Conservation (phyloP, 2,113 vertebrate genomes). For the Isurus oxyrinchus region DNA sequence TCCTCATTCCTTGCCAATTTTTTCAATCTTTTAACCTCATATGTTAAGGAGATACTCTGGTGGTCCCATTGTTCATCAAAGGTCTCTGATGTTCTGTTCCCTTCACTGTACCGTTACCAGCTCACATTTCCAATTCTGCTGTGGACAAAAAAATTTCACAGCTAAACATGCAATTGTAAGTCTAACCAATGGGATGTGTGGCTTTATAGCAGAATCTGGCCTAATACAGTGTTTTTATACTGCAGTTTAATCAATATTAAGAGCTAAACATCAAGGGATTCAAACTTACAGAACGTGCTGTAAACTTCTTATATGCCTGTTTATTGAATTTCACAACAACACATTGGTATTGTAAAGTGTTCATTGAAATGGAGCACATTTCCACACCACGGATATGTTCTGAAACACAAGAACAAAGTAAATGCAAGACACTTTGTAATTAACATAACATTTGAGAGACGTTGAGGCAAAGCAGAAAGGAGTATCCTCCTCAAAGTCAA, state of each 20-base stretch:
- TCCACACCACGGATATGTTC: slow-evolving; percentile 68
- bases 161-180: neutral
- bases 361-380: slow-evolving; percentile 57
- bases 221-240: neutral
- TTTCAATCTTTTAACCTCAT: neutral
- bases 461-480: neutral
- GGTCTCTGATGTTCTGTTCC: neutral
- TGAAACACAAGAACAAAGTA: slow-evolving; percentile 49
- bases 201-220: neutral
- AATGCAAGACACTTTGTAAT: neutral
- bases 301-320: slow-evolving; percentile 41
- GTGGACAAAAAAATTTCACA: neutral
- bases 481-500: neutral
- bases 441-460: neutral
- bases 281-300: slow-evolving; percentile 47
- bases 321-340: slow-evolving; percentile 53
- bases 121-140: neutral
- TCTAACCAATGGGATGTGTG: too few relatives aligned
- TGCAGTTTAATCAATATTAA: neutral
- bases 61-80: neutral
- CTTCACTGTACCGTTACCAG: neutral
- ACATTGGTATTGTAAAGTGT: slow-evolving; percentile 59
- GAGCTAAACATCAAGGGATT: neutral
- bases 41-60: neutral
- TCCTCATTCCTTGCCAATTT: neutral